Conservation (phyloP, 2,888 invertebrate genomes). For the Asteroscopus sphinx region DNA sequence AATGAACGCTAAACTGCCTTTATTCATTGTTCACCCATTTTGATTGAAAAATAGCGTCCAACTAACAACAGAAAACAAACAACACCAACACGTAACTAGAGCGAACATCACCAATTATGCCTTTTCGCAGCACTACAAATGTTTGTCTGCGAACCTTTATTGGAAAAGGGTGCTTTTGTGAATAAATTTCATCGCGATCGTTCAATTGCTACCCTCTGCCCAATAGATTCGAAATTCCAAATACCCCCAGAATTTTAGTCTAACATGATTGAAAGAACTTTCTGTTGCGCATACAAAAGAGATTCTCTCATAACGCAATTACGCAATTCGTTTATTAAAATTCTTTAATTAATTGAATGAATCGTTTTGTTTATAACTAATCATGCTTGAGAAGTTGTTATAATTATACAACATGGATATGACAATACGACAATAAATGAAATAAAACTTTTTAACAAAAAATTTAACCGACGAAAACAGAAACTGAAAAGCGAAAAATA, state of each 20-base stretch:
- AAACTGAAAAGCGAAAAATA: too few species aligned
- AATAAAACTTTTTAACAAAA: too few species aligned
- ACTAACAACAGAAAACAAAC: conserved; percentile 13
- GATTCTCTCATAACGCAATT: conserved; percentile 37
- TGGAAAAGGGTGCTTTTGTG: conserved; percentile 53
- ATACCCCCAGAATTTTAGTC: conserved; percentile 36
- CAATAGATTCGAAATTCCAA: conserved; percentile 37
- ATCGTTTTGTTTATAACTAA: conserved; percentile 22
- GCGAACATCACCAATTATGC: conserved; percentile 28
- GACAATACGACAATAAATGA: too few species aligned
- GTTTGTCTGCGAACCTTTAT: conserved; percentile 46
- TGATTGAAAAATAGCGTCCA: conserved; percentile 9
- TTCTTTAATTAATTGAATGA: conserved; percentile 22
- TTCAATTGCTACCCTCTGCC: conserved; percentile 48
- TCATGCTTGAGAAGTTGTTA: background rate
- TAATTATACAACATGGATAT: too few species aligned
- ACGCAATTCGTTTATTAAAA: conserved; percentile 32
- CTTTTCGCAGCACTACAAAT: conserved; percentile 44
- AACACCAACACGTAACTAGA: conserved; percentile 12
- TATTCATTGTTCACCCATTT: background rate
- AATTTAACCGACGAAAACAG: too few species aligned
- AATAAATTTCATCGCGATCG: conserved; percentile 55
- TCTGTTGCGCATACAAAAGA: conserved; percentile 52
- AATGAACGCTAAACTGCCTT: background rate
- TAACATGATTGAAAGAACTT: conserved; percentile 58